A percentile compares a stretch with the other conserved stretches of the same genome.
phyloP scores from a whole-genome alignment of 1,140 invertebrate species.

The Monomorium pharaonis region DNA sequence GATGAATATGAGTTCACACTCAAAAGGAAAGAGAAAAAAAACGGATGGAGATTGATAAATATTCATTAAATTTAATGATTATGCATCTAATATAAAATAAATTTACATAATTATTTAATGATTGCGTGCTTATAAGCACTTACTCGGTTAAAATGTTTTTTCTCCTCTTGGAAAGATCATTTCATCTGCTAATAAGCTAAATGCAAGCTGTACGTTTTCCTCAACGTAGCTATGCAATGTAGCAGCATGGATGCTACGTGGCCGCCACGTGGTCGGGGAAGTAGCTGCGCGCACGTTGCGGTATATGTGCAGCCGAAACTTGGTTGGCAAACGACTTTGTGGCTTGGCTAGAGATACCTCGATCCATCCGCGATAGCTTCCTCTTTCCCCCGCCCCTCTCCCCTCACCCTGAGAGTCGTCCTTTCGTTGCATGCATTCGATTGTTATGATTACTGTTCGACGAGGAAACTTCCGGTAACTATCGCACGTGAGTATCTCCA shows the following conservation, averaged over 20 bases:
- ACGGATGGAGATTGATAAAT: neutral
- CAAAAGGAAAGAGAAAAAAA: neutral
- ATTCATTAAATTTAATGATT: neutral
- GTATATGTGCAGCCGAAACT: constrained; percentile 59
- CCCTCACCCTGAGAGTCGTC: neutral
- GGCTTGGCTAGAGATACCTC: constrained; percentile 60
- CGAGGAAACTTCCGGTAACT: constrained; percentile 62
- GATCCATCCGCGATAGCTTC: constrained; percentile 33
- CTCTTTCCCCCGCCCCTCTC: neutral
- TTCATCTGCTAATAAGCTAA: constrained; percentile 65
- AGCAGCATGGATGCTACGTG: constrained; percentile 40
- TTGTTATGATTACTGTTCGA: constrained; percentile 65
- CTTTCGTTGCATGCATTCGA: constrained; percentile 47
- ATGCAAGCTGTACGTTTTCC: constrained; percentile 45
- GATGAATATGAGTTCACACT: neutral
- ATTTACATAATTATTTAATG: neutral
- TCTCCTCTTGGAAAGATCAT: neutral
- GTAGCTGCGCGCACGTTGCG: constrained; percentile 49
- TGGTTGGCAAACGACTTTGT: constrained; percentile 70
- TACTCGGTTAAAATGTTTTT: neutral
- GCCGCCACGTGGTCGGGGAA: constrained; percentile 28
- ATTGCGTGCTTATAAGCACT: neutral
- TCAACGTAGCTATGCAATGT: constrained; percentile 26
- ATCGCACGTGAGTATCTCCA: constrained; percentile 52
- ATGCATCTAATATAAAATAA: neutral